Conservation (phyloP, 2,888 invertebrate species). For the Chrysopilus asiliformis region DNA sequence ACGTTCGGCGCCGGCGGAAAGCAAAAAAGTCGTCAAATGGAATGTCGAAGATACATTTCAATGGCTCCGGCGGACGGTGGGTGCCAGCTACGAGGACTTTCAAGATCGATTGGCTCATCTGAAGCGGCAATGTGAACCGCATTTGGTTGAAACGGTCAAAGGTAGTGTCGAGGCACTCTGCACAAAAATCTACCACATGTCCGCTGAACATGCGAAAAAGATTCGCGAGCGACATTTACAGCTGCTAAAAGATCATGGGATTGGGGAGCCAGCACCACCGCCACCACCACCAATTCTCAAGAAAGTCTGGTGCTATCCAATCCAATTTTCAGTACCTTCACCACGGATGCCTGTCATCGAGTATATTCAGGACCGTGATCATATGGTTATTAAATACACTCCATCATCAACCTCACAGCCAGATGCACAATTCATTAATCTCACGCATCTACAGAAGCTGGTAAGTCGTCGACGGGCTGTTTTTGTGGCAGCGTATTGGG, state of each 20-base stretch:
- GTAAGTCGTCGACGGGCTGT: conserved; percentile 37
- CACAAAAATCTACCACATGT: conserved; percentile 81
- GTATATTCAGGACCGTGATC: conserved; percentile 74
- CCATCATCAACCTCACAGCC: conserved; percentile 43
- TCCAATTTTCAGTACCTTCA: conserved; percentile 76
- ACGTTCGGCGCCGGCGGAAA: conserved; percentile 81
- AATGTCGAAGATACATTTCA: conserved; percentile 96
- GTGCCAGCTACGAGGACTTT: conserved; percentile 89
- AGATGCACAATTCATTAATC: conserved; percentile 75
- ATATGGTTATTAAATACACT: conserved; percentile 65
- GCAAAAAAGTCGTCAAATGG: conserved; percentile 96
- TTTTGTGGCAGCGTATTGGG: no score
- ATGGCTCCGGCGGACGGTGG: conserved; percentile 85
- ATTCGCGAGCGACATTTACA: conserved; percentile 75
- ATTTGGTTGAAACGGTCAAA: conserved; percentile 87
- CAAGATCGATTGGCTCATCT: conserved; percentile 67
- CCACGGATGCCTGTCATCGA: conserved; percentile 77
- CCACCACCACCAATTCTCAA: conserved; percentile 58
- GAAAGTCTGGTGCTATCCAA: conserved; percentile 92
- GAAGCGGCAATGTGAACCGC: conserved; percentile 91
- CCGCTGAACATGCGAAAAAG: conserved; percentile 83
- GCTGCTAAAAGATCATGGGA: conserved; percentile 76
- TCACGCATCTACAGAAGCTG: conserved; percentile 81
- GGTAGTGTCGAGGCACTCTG: conserved; percentile 92
- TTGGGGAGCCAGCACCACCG: conserved; percentile 51